Base-by-base conservation (phyloP, 1,140 invertebrate species). In the Pinna nobilis region DNA sequence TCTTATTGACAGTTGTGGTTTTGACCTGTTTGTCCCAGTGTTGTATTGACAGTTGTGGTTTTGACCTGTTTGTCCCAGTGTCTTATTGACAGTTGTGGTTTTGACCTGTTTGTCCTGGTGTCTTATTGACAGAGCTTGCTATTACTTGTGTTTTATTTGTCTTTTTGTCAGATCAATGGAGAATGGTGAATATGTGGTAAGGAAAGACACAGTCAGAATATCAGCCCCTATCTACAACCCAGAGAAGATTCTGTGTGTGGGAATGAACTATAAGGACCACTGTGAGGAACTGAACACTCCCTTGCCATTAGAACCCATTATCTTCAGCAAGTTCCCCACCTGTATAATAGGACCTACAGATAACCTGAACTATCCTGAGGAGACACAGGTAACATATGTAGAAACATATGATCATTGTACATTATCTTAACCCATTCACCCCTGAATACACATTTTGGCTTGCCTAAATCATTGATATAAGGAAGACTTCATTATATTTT, bases 311-410 rank as follows among this genome's bases (percentile, higher is more conserved):
- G 93, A 93, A 79, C 94, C 94, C 1, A 92, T 95, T 66, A 92
- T 95, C 72, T 96, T 96, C 84, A 94, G 91, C 86, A 96, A 96
- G 89, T 95, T 94, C 80, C 89, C 93, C 15, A 95, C 94, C 79
- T 92, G 92, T 33, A 92, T 97, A 44, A 91, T 94, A 25, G 95
- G 95, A 3, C 94, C 94, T 0, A 90, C 90, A 76, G 94, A 95
- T 80, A 90, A 93, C 78, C 90, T 97, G 50, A 84, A 90, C 37
- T 90, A 93, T 59, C 94, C 94, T n/a, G 81, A 89, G 25, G 92
- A 93, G 53, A 92, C 93, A 28, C 90, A 92, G 67, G 87, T 87
- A 67, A 55, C 25, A 20, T 11, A n/a, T 18, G 15, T 47, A 49
- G 18, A 6, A 32, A 11, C 53, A 44, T 18, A 9, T 18, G 7